Base-by-base conservation (phyloP, 1,140 invertebrate species). In the Drosophila mojavensis region DNA sequence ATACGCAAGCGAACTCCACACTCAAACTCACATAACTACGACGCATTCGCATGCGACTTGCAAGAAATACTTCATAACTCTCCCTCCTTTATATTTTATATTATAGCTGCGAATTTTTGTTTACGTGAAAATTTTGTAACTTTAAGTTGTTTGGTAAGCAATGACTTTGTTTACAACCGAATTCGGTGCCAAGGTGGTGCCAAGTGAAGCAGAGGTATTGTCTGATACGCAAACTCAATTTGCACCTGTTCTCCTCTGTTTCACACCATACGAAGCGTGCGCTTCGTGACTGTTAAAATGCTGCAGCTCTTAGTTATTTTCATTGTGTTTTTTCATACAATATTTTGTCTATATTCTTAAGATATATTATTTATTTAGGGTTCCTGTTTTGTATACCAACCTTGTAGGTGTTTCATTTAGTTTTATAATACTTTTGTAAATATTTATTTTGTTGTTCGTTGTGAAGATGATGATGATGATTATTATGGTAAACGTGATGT, bases 401-500 rank as follows among this genome's bases (percentile, higher is more conserved):
- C 24, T 47, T 65, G 64, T 74, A 64, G 39, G 66, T 75, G 60
- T 70, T 53, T 89, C 67, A 65, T 81, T 78, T 89, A 89, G 84
- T 58, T 54, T 56, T 64, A 39, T 84, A 84, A 62, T 60, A 64
- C 75, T 82, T 81, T 89, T 89, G 84, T 89, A 89, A 69, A 89
- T 89, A 89, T 89, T 89, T 89, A 89, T 89, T 89, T 84, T 89
- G 84, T 88, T 88, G 73, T 84, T 84, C 64, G 66, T 59, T 69
- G 69, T 20, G 24, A 48, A 64, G 54, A 85, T 61, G 63, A 85
- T 62, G 74, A 79, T 64, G 39, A 56, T 45, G 72, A 81, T 88
- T 70, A 89, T 84, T 83, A 81, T 89, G 77, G 78, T 86, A 84
- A 89, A 89, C 84, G 80, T 89, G 70, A 89, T 89, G 84, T 89